Evolutionary conservation across 2,113 vertebrate species (phyloP), one percentile per base, ranked within the genome.

Genomic region (Xiphophorus couchianus): DNA sequence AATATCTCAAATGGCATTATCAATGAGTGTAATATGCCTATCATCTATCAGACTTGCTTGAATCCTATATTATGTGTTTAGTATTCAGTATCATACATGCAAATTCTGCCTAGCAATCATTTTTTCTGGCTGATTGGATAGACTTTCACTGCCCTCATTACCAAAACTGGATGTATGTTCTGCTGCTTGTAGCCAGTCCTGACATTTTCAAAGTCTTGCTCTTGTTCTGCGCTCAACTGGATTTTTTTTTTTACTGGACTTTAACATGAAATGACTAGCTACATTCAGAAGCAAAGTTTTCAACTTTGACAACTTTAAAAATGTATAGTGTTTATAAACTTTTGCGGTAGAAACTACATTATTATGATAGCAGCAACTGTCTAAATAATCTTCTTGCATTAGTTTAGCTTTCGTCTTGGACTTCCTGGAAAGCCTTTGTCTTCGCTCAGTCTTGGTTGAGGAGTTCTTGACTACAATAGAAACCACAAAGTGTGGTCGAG

Each of bases 81-180:
- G 35, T 37, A 37, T 37, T 37, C 35, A 37, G 35, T 37, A 37
- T 37, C 35, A 37, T 12, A 37, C 35, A 17, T 48, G 44, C 44
- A 48, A 48, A 48, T 48, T 48, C 44, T 48, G 44, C 44, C 5
- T 48, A 17, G 15, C 44, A 48, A 19, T 42, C 3, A 48, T 48
- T 48, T 48, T 37, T 48, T 17, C 17, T 48, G 14, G 17, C 44
- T 48, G 14, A 5, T 48, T 48, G 5, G 44, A 48, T 86, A 63
- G 48, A 63, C 80, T 74, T 25, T 71, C 71, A 73, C 66, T 42
- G 39, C 77, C 69, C 51, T 83, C 77, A 66, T 54, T 89, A 17
- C 44, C 14, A 48, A 48, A 1, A 48, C 44, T 19, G 19, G 44
- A 48, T 17, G 44, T 19, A 17, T 48, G 17, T 48, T 19, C 15